Evolutionary conservation across 2,888 invertebrate genomes (phyloP), one percentile per base, ranked within the genome.

Genomic region (Drosophila gaucha): DNA sequence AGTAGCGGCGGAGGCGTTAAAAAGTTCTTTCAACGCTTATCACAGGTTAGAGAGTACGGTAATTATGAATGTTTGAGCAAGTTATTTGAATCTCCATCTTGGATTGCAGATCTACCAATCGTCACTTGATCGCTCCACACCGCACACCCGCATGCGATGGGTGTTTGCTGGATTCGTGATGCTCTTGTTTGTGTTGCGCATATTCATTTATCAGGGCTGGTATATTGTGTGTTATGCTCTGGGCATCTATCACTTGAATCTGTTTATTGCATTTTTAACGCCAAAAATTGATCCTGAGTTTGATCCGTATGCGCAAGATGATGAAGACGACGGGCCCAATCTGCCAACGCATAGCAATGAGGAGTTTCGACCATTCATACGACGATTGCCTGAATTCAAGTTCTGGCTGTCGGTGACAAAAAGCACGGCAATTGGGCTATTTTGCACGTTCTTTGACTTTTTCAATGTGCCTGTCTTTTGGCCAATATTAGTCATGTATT

Each of bases 391-490:
- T 44, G 99, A 99, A 93, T 99, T 99, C 91, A 99, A 99, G 92
- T 99, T 99, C 92, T 99, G 99, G 99, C 95, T 99, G 85, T 98
- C 99, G 80, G 97, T 98, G 68, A 96, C 97, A 65, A 98, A 98
- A 92, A 98, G 99, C 82, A 98, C 99, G 35, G 80, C 97, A 10
- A 94, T 99, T 84, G 98, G 96, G 39, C 94, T 97, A 90, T 92
- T 95, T 79, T 98, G 98, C 93, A 99, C 99, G 65, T 97, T 98
- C 92, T 98, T 99, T 92, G 98, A 99, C 90, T 96, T 96, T 88
- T 98, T 99, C 92, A 98, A 99, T 94, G 96, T 99, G 92, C 99
- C 99, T 90, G 99, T 99, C 89, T 99, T 99, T 93, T 99, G 99
- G 99, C 99, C 99, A 66, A 99, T 99, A 89, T 94, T 99, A 91